Evolutionary conservation across 2,888 invertebrate genomes (phyloP).

Genomic region (Gortyna flavago): DNA sequence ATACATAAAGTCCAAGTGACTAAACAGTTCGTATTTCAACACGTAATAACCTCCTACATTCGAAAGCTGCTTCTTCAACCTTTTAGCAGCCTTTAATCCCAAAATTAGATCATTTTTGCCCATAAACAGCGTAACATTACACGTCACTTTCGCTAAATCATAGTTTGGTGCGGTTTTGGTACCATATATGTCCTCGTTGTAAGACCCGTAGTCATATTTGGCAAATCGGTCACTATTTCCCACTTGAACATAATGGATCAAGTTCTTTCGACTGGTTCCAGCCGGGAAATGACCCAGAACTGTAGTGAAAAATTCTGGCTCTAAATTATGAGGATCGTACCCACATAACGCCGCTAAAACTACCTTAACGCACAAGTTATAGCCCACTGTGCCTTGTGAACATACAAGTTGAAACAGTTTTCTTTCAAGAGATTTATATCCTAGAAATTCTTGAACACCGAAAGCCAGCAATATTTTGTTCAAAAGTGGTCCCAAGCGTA

Average conservation of each 20-base stretch:
- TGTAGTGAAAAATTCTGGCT: not conserved
- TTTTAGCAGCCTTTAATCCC: conserved; percentile 11
- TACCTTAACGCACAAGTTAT: conserved; percentile 30
- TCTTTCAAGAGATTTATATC: conserved; percentile 29
- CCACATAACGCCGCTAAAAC: conserved; percentile 10
- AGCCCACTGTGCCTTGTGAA: conserved; percentile 42
- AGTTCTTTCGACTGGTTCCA: conserved; percentile 10
- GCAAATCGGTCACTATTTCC: conserved; percentile 15
- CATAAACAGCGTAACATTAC: conserved; percentile 33
- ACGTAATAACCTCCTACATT: conserved; percentile 34
- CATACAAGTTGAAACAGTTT: conserved; percentile 26
- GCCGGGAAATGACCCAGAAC: not conserved
- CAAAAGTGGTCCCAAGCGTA: conserved; percentile 12
- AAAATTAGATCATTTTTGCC: conserved; percentile 25
- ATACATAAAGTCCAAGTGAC: conserved; percentile 36
- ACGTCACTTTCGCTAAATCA: conserved; percentile 29
- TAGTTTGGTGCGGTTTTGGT: conserved; percentile 23
- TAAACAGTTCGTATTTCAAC: conserved; percentile 28
- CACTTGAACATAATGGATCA: not conserved
- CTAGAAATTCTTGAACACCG: conserved; percentile 31
- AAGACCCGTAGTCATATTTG: conserved; percentile 8
- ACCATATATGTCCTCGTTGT: conserved; percentile 33
- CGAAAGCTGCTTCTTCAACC: conserved; percentile 15
- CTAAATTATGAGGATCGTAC: conserved; percentile 11
- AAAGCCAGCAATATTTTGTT: conserved; percentile 3